These are phyloP conservation scores for Microchrysa polita DNA, from an alignment of 2,888 invertebrate genomes.

Conservation along the genomic window DNA sequence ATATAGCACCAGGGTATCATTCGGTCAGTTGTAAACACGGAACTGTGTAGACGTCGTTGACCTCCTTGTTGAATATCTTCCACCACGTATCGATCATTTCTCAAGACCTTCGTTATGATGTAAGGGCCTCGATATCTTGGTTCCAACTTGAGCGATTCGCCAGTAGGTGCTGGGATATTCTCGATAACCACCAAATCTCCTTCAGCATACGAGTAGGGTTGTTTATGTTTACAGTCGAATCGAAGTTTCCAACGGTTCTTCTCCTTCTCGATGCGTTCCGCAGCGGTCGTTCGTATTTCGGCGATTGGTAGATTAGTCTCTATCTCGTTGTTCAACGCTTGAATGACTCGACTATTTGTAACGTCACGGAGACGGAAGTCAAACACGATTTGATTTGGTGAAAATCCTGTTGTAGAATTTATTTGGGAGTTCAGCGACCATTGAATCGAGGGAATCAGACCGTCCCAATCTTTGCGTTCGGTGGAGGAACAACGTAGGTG, in stretches of 20 bases:
- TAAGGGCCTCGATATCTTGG: too few relatives aligned
- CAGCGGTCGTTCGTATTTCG: background rate
- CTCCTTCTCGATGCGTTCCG: constrained; percentile 44
- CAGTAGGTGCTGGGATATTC: too few relatives aligned
- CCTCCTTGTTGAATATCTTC: constrained; percentile 44
- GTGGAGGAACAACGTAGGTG: background rate
- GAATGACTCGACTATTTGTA: background rate
- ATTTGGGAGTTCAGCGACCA: constrained; percentile 5
- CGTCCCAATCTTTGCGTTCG: constrained; percentile 11
- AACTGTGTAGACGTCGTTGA: constrained; percentile 1
- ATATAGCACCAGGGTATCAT: constrained; percentile 51
- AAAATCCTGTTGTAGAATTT: constrained; percentile 9
- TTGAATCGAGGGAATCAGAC: background rate
- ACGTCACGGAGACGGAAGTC: constrained; percentile 23
- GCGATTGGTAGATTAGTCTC: background rate
- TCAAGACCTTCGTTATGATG: constrained; percentile 40
- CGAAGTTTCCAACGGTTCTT: constrained; percentile 49
- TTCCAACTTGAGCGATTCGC: too few relatives aligned
- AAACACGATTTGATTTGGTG: constrained; percentile 11
- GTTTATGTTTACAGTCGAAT: constrained; percentile 49
- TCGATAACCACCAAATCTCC: constrained; percentile 47
- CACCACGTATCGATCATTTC: constrained; percentile 52
- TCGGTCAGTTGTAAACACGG: constrained; percentile 50
- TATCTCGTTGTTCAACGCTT: background rate
- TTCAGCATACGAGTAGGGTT: background rate